These are phyloP conservation scores for Dinocampus coccinellae DNA, from an alignment of 2,888 invertebrate species.

Conservation along the genomic window DNA sequence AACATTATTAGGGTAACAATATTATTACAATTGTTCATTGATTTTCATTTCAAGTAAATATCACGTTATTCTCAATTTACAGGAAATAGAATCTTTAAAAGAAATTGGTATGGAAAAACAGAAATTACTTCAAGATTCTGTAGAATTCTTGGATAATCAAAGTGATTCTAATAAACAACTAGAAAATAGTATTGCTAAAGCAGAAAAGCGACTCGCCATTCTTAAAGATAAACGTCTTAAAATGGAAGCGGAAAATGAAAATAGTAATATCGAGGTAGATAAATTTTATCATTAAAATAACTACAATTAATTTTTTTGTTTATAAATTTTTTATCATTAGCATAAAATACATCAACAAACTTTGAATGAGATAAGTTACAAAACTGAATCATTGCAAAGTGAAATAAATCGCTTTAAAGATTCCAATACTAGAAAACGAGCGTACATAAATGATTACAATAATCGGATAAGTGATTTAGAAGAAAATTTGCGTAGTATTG, in stretches of 20 bases:
- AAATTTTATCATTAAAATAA: background rate
- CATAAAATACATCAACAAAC: conserved; percentile 38
- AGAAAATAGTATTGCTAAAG: conserved; percentile 65
- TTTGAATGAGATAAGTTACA: conserved; percentile 45
- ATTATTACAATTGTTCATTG: conserved; percentile 40
- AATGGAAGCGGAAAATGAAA: conserved; percentile 62
- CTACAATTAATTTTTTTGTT: background rate
- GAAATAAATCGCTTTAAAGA: conserved; percentile 44
- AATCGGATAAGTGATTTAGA: conserved; percentile 70
- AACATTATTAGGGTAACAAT: conserved; percentile 69
- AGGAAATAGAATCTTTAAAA: conserved; percentile 73
- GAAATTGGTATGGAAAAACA: conserved; percentile 70
- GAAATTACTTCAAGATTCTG: conserved; percentile 74
- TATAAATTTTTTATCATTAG: conserved; percentile 1
- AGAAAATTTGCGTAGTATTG: conserved; percentile 71
- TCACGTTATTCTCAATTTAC: background rate
- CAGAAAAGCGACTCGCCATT: conserved; percentile 66
- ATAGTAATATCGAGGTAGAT: conserved; percentile 69
- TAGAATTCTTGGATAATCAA: conserved; percentile 75
- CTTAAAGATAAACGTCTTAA: conserved; percentile 63
- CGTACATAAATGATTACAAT: conserved; percentile 46
- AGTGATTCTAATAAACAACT: conserved; percentile 73
- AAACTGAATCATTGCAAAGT: conserved; percentile 44
- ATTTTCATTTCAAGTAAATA: background rate
- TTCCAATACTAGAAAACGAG: conserved; percentile 41